Conservation (phyloP, 2,113 vertebrate genomes). For the Scytalopus superciliaris region DNA sequence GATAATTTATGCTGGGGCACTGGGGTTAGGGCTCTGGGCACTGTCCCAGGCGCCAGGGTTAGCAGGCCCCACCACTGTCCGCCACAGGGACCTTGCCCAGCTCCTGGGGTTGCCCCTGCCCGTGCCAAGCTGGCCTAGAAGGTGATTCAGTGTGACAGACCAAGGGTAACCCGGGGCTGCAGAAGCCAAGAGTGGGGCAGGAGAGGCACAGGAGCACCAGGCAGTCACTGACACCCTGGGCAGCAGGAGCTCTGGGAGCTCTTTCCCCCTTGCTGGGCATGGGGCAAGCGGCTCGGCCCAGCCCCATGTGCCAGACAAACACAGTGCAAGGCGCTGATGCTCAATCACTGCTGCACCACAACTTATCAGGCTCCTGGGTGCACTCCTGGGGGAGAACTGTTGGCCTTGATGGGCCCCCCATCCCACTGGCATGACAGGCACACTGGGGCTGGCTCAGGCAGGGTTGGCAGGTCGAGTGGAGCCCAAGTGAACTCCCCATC, state of each 20-base stretch:
- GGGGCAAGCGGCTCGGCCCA: background rate
- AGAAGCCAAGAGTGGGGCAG: background rate
- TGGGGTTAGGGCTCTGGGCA: background rate
- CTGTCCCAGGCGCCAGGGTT: constrained; percentile 13
- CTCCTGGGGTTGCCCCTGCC: background rate
- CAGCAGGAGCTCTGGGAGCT: background rate
- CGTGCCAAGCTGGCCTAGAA: background rate
- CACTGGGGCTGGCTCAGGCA: background rate
- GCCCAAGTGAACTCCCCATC: background rate
- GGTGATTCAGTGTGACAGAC: background rate
- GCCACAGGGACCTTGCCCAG: background rate
- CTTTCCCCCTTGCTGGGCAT: background rate
- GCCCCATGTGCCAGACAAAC: background rate
- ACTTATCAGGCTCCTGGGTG: background rate
- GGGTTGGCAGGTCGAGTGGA: background rate
- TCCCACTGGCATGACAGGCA: background rate
- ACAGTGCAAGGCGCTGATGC: background rate
- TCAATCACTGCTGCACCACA: background rate
- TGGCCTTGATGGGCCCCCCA: background rate
- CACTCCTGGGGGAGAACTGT: background rate
- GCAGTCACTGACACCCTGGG: rapidly evolving
- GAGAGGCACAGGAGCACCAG: background rate
- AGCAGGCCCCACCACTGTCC: rapidly evolving
- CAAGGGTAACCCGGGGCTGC: background rate
- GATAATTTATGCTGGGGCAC: background rate